A percentile compares a stretch with the other conserved stretches of the same genome.
phyloP scores from a whole-genome alignment of 2,888 invertebrate genomes.

The Onchidella celtica region DNA sequence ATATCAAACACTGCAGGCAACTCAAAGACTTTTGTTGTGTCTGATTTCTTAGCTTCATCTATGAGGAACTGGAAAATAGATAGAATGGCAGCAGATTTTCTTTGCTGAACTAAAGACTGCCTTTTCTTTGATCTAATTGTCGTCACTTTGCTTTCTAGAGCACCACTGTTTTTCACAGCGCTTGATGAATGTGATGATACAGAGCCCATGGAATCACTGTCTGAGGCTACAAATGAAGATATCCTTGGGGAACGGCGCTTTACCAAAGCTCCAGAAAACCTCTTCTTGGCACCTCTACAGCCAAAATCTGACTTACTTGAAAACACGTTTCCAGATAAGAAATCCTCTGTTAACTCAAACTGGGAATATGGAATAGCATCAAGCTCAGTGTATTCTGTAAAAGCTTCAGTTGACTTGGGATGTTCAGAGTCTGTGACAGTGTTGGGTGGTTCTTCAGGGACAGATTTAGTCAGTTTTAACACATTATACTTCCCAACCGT shows the following conservation, averaged over 20 bases:
- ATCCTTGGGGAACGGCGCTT: conserved; percentile 56
- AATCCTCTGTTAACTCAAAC: conserved; percentile 54
- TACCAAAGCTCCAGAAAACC: conserved; percentile 43
- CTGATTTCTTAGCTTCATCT: conserved; percentile 65
- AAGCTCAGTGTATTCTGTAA: conserved; percentile 55
- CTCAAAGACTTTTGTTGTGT: conserved; percentile 57
- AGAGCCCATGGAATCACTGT: background rate
- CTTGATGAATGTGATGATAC: background rate
- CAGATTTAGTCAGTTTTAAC: background rate
- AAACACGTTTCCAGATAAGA: conserved; percentile 46
- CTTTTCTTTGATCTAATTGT: background rate
- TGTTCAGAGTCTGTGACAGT: background rate
- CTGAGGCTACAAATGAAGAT: conserved; percentile 23
- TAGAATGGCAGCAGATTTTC: conserved; percentile 59
- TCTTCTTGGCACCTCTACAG: conserved; percentile 17
- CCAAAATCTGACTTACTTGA: background rate
- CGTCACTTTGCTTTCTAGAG: background rate
- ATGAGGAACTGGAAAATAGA: conserved; percentile 70
- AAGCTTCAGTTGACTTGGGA: conserved; percentile 8
- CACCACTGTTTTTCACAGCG: background rate
- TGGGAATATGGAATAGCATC: conserved; percentile 56
- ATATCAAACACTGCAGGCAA: conserved; percentile 20
- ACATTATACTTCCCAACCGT: too few species aligned
- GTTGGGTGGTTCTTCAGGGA: background rate
- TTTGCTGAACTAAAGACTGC: conserved; percentile 38